phyloP scores from a whole-genome alignment of 2,888 invertebrate genomes.

The Protonemura montana region DNA sequence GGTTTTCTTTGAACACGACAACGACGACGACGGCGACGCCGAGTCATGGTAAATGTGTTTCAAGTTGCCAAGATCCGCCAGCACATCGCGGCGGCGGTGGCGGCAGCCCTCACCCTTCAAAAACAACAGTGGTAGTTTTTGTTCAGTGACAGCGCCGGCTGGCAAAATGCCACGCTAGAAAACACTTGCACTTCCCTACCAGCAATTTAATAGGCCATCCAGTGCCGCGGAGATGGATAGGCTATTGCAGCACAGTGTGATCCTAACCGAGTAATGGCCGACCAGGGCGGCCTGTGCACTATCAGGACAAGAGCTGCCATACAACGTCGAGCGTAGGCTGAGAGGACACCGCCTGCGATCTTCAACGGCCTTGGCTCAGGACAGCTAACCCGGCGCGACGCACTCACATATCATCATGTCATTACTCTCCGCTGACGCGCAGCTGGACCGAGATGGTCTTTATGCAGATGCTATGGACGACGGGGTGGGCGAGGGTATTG shows the following conservation, averaged over 20 bases:
- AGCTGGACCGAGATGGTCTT: neutral
- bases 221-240: neutral
- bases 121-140: slow-evolving; percentile 34
- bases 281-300: neutral
- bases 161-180: neutral
- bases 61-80: neutral
- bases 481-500: neutral
- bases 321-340: neutral
- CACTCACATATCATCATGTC: slow-evolving; percentile 41
- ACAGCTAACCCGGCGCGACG: slow-evolving; percentile 22
- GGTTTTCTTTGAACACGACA: slow-evolving; percentile 33
- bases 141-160: slow-evolving; percentile 1
- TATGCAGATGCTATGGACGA: neutral
- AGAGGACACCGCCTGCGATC: neutral
- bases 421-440: slow-evolving; percentile 31
- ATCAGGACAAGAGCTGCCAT: neutral
- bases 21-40: neutral
- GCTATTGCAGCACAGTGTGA: neutral
- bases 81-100: neutral
- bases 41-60: slow-evolving; percentile 25
- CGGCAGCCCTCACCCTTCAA: slow-evolving; percentile 13
- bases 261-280: neutral
- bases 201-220: slow-evolving; percentile 5
- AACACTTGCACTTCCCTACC: neutral
- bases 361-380: slow-evolving; percentile 20